Evolutionary conservation across 2,888 invertebrate genomes (phyloP).

Genomic region (Diplolepis rosae): DNA sequence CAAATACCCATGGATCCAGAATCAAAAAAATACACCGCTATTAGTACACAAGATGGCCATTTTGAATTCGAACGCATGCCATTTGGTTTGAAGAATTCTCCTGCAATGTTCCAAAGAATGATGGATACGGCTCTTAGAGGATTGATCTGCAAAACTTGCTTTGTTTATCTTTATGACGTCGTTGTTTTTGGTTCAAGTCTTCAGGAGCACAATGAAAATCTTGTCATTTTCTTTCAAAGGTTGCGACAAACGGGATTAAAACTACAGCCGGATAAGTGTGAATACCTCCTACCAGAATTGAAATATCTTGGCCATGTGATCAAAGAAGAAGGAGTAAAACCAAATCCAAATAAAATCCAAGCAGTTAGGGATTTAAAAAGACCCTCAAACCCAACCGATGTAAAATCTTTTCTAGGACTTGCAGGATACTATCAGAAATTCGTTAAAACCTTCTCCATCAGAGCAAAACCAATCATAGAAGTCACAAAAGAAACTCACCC

Average conservation of each 20-base stretch:
- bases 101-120: constrained; percentile 31
- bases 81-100: constrained; percentile 24
- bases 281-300: constrained; percentile 38
- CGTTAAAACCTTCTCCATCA: constrained; percentile 45
- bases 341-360: constrained; percentile 43
- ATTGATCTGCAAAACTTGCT: constrained; percentile 6
- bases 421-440: constrained; percentile 49
- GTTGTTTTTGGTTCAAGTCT: constrained; percentile 34
- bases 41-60: constrained; percentile 23
- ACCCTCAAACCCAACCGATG: constrained; percentile 41
- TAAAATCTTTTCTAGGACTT: constrained; percentile 49
- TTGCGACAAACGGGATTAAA: constrained; percentile 31
- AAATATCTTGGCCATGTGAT: constrained; percentile 43
- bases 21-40: constrained; percentile 11
- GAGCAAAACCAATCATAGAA: constrained; percentile 41
- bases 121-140: constrained; percentile 31
- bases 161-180: constrained; percentile 41
- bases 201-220: constrained; percentile 36
- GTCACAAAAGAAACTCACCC: constrained; percentile 39
- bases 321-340: constrained; percentile 43
- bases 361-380: constrained; percentile 40
- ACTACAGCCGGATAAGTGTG: constrained; percentile 38
- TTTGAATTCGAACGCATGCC: constrained; percentile 24
- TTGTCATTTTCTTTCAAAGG: constrained; percentile 32
- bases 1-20: constrained; percentile 13